Percentiles rank a stretch among this genome's conserved stretches.
phyloP scores from a whole-genome alignment of 2,888 invertebrate genomes.

The Petrolisthes manimaculis region DNA sequence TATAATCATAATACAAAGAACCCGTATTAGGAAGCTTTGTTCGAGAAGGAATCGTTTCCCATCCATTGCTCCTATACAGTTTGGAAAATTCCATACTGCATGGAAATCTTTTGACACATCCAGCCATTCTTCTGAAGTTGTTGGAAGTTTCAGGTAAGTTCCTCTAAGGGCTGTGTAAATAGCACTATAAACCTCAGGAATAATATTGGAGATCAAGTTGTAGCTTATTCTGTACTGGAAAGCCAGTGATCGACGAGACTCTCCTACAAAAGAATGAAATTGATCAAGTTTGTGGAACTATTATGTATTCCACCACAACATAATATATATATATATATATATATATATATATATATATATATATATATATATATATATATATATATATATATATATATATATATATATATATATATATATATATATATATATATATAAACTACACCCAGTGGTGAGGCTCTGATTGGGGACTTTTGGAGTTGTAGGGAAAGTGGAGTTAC shows the following conservation, averaged over 20 bases:
- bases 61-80: background rate
- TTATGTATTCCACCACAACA: too few species aligned
- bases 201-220: background rate
- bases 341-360: too few species aligned
- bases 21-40: background rate
- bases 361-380: too few species aligned
- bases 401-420: too few species aligned
- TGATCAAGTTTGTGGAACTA: too few species aligned
- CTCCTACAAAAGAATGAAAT: too few species aligned
- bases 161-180: slow-evolving; percentile 27
- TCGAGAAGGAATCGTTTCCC: background rate
- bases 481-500: too few species aligned
- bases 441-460: too few species aligned
- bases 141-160: background rate
- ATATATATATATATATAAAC: too few species aligned
- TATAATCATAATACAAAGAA: background rate
- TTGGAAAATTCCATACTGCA: background rate
- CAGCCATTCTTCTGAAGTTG: background rate
- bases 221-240: slow-evolving; percentile 30
- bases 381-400: too few species aligned
- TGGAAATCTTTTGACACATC: background rate
- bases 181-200: slow-evolving; percentile 12
- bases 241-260: slow-evolving; percentile 13
- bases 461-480: too few species aligned
- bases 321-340: too few species aligned